A percentile compares a stretch with the other conserved stretches of the same genome.
Evolutionary conservation across 2,888 invertebrate species (phyloP).

Genomic region (Tineola bisselliella): DNA sequence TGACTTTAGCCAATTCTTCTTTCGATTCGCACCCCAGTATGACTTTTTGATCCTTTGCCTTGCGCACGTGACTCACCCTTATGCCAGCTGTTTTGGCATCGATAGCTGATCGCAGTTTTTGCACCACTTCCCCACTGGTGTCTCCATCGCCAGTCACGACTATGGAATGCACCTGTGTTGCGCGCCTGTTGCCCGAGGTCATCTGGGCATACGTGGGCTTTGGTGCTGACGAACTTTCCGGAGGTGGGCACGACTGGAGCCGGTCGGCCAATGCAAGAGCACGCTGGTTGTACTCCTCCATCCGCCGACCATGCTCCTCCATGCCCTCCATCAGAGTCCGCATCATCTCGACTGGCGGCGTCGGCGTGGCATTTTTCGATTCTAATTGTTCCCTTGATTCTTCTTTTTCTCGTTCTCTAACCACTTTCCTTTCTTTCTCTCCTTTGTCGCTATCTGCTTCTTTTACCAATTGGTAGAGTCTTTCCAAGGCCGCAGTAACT

Average conservation of each 20-base stretch:
- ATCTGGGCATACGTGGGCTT: background rate
- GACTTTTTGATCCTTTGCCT: background rate
- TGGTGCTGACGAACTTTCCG: too few species aligned
- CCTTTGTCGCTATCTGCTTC: too few species aligned
- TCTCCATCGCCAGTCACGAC: background rate
- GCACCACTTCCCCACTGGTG: background rate
- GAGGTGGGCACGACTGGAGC: too few species aligned
- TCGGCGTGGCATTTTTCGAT: too few species aligned
- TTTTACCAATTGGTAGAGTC: background rate
- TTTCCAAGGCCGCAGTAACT: background rate
- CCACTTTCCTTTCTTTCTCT: too few species aligned
- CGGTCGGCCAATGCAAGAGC: too few species aligned
- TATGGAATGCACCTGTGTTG: background rate
- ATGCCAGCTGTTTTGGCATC: background rate
- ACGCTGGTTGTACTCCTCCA: too few species aligned
- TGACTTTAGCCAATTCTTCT: background rate
- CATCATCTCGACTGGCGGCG: too few species aligned
- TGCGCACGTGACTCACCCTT: background rate
- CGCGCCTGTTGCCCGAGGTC: background rate
- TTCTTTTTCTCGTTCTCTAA: too few species aligned
- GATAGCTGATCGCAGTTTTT: background rate
- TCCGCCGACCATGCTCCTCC: too few species aligned
- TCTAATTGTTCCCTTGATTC: too few species aligned
- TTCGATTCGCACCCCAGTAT: background rate
- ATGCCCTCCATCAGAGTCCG: too few species aligned